These are phyloP conservation scores for Eumerus sabulonum DNA, from an alignment of 2,888 invertebrate genomes.

Conservation along the genomic window DNA sequence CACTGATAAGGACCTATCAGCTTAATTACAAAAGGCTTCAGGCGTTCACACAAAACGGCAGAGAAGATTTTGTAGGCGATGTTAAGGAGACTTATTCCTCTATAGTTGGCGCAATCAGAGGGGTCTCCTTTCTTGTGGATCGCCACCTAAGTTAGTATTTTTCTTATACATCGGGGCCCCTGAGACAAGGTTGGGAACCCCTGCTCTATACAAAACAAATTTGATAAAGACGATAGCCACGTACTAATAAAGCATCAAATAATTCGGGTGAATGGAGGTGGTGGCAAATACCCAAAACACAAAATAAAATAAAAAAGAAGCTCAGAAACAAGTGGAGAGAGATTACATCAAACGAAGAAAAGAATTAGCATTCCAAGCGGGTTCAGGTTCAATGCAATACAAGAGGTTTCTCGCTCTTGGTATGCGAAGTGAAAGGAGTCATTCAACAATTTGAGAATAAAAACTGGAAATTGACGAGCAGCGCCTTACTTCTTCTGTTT, in stretches of 20 bases:
- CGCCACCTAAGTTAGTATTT: no score
- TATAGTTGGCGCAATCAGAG: no score
- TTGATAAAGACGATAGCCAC: not conserved
- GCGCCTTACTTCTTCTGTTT: slow-evolving; percentile 65
- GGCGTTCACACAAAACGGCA: no score
- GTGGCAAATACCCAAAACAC: slow-evolving; percentile 27
- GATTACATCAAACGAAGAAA: slow-evolving; percentile 69
- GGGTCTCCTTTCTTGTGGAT: no score
- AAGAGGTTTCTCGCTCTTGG: slow-evolving; percentile 62
- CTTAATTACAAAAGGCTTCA: no score
- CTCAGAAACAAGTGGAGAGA: slow-evolving; percentile 28
- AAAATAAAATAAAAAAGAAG: slow-evolving; percentile 27
- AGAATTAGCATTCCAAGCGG: slow-evolving; percentile 71
- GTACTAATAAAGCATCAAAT: no score
- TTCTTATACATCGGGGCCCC: no score
- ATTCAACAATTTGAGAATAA: slow-evolving; percentile 70
- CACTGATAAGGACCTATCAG: no score
- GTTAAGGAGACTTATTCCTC: no score
- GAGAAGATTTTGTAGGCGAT: no score
- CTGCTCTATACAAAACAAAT: no score
- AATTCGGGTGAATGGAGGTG: slow-evolving; percentile 59
- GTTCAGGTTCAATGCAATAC: slow-evolving; percentile 70
- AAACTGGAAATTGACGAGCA: slow-evolving; percentile 67
- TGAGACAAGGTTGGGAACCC: no score
- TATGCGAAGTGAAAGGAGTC: slow-evolving; percentile 75